phyloP scores from a whole-genome alignment of 2,888 invertebrate species.

The Cerastoderma edule region DNA sequence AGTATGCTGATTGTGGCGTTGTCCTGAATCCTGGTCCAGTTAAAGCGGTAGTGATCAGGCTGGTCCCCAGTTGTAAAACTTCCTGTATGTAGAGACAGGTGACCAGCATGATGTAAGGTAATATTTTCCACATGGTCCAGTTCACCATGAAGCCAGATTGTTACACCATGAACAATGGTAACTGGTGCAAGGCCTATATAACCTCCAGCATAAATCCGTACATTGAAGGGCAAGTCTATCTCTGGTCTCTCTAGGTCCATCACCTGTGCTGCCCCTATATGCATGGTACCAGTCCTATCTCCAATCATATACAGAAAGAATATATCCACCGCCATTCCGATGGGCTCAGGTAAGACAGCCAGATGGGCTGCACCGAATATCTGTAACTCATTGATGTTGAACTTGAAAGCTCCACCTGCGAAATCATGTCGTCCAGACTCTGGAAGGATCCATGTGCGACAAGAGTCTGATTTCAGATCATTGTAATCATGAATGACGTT shows the following conservation, averaged over 20 bases:
- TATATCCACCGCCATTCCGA: slow-evolving; percentile 56
- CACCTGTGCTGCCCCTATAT: slow-evolving; percentile 68
- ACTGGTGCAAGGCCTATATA: slow-evolving; percentile 67
- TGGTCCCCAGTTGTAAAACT: slow-evolving; percentile 60
- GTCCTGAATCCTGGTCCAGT: slow-evolving; percentile 70
- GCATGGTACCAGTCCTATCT: slow-evolving; percentile 75
- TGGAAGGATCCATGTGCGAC: slow-evolving; percentile 71
- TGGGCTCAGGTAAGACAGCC: slow-evolving; percentile 63
- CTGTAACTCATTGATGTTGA: slow-evolving; percentile 69
- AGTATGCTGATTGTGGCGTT: slow-evolving; percentile 66
- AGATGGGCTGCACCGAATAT: slow-evolving; percentile 71
- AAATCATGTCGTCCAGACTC: slow-evolving; percentile 66
- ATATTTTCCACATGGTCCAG: slow-evolving; percentile 69
- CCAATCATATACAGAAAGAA: slow-evolving; percentile 78
- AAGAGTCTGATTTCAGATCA: slow-evolving; percentile 65
- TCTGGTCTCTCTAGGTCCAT: slow-evolving; percentile 68
- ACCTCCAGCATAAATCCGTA: slow-evolving; percentile 66
- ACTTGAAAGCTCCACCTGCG: slow-evolving; percentile 59
- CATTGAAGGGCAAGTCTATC: slow-evolving; percentile 73
- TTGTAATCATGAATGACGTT: slow-evolving; percentile 66
- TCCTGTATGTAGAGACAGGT: slow-evolving; percentile 64
- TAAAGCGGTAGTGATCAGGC: slow-evolving; percentile 56
- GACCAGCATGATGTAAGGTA: slow-evolving; percentile 70
- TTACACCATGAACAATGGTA: slow-evolving; percentile 72
- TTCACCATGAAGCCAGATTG: slow-evolving; percentile 73